Base-by-base conservation (phyloP, 2,888 invertebrate species). In the Microplitis deprimator region DNA sequence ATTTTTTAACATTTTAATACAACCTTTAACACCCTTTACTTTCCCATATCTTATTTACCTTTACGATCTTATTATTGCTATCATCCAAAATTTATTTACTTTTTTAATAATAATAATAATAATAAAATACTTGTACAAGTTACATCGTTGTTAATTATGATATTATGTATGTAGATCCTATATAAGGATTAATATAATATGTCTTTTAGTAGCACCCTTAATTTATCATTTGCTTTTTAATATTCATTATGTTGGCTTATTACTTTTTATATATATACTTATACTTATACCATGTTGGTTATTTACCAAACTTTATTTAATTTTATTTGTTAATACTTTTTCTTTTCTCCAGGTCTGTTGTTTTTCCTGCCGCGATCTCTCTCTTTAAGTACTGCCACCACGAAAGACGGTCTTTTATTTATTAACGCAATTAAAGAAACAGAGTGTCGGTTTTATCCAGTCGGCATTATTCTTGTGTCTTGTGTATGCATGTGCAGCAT, bases 361-460 rank as follows among this genome's bases (percentile, higher is more conserved):
- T 20, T 68, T 72, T 38, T 77, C 40, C 29, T 29, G 5, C 62
- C 74, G 76, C 75, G 78, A 81, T 80, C 79, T 81, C 81, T 79
- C 80, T 76, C 77, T 73, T 79, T 80, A 71, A 78, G 80, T 50
- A 50, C 50, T 50, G 77, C 79, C 81, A 79, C 79, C 80, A 77
- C 81, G 81, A 79, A 83, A 83, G 85, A 84, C 85, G 85, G 85
- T 86, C 85, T 87, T 88, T 88, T 88, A 88, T 89, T 89, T 89
- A 89, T 88, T 88, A 89, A 88, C 87, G 88, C 88, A 89, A 89
- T 89, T 89, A 89, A 88, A 88, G 89, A 89, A 88, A 89, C 89
- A 88, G 88, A 88, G 89, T 88, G 88, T 88, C 86, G 88, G 83
- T 82, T 80, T 50, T 50, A 50, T 82, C 82, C 82, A 81, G 85